Percentiles rank a stretch among this genome's conserved stretches.
These are phyloP conservation scores for Lucilia sericata DNA, from an alignment of 1,140 invertebrate species.

Conservation along the genomic window DNA sequence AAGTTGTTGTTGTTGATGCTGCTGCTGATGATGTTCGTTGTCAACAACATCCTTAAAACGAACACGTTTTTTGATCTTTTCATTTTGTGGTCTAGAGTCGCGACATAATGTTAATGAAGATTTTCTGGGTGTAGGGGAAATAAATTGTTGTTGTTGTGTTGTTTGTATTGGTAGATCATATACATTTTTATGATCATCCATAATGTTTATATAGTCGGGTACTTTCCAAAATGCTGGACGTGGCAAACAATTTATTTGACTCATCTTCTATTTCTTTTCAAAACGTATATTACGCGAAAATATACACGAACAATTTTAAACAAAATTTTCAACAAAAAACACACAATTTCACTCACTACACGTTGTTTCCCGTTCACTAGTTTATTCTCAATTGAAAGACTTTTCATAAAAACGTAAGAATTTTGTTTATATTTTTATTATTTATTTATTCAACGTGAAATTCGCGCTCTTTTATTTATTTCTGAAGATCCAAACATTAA, in stretches of 20 bases:
- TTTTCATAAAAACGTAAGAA: constrained; percentile 28
- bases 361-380: constrained; percentile 42
- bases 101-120: neutral
- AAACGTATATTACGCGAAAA: neutral
- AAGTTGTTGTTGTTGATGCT: neutral
- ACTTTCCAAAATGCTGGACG: constrained; percentile 74
- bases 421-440: constrained; percentile 39
- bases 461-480: constrained; percentile 16
- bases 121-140: neutral
- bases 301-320: neutral
- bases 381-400: constrained; percentile 40
- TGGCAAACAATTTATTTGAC: constrained; percentile 67
- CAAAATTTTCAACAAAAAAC: neutral
- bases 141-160: constrained; percentile 12
- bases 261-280: constrained; percentile 37
- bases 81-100: neutral
- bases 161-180: neutral
- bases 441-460: constrained; percentile 20
- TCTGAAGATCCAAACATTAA: neutral
- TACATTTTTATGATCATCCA: neutral
- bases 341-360: neutral
- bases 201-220: constrained; percentile 66
- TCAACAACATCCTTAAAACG: constrained; percentile 17
- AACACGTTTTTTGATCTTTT: constrained; percentile 29
- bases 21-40: neutral